Evolutionary conservation across 2,888 invertebrate species (phyloP), one percentile per base, ranked within the genome.

Genomic region (Sturmia bella): DNA sequence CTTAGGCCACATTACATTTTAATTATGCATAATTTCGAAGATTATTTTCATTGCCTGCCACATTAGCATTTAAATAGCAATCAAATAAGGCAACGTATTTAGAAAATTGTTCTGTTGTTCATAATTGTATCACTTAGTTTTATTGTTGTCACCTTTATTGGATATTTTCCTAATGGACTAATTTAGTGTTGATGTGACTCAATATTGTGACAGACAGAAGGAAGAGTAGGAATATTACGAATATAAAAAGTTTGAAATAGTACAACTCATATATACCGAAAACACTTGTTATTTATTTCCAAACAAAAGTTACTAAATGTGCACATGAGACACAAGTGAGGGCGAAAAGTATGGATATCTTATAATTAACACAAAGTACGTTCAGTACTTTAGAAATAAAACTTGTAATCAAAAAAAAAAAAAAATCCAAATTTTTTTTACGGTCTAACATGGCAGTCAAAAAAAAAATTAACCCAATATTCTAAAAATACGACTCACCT

Each of bases 101-200:
- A 9, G 48, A 19, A 61, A 43, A 68, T 43, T 11, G 15, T 41
- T 39, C 2, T 64, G 37, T 50, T 59, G 9, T 12, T 43, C 52
- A 21, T 59, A 73, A 73, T 73, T 32, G 59, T 13, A 19, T 41
- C 59, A 75, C 59, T 74, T 19, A 32, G 32, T 68, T 75, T 75
- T 75, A 75, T 59, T 68, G 32, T 57, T 59, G 66, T 68, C 66
- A 75, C 59, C 66, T 75, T 75, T 50, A 50, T 61, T 68, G 24
- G 9, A 27, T 45, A 43, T 52, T 61, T 7, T 54, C 59, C 43
- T 76, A 61, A 76, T 76, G 68, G 75, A 61, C 59, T 37, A 59
- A 54, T 43, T 76, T 76, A 61, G 52, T 76, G 24, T 69, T 76
- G 68, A 69, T 66, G 57, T 27, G n/a, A 59, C 50, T 37, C 43